Conservation (phyloP, 2,113 vertebrate genomes). For the Cettia cetti region DNA sequence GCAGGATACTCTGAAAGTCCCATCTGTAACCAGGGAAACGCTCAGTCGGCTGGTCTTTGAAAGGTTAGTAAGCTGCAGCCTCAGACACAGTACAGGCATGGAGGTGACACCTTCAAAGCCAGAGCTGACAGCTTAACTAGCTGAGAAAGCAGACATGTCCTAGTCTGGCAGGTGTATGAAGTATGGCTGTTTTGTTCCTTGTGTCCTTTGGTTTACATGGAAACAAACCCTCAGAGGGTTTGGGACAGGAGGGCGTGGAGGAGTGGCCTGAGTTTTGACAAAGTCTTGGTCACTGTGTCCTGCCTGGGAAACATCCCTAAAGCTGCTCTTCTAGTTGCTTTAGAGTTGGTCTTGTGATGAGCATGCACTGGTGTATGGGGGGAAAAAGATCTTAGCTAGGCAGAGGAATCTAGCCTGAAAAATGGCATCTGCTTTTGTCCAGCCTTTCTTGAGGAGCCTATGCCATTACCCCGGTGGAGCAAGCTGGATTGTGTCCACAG, state of each 20-base stretch:
- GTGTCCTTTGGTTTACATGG: background rate
- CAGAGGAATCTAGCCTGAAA: background rate
- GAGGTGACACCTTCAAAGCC: background rate
- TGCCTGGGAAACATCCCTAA: background rate
- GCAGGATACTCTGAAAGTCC: conserved; percentile 90
- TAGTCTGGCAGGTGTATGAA: background rate
- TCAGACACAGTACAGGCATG: background rate
- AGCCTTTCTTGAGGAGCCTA: background rate
- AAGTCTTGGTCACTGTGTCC: background rate
- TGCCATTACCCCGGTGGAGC: background rate
- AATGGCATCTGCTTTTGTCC: background rate
- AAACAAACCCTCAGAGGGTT: background rate
- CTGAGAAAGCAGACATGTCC: background rate
- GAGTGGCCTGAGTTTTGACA: background rate
- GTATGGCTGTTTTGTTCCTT: background rate
- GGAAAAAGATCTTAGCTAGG: background rate
- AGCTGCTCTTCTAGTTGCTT: background rate
- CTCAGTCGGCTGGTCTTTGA: conserved; percentile 90
- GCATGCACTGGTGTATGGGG: background rate
- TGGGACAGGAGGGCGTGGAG: background rate
- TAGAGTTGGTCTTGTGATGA: background rate
- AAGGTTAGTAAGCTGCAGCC: conserved; percentile 76
- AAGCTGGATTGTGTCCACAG: background rate
- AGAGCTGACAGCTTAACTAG: background rate
- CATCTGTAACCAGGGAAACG: conserved; percentile 84